Evolutionary conservation across 2,888 invertebrate species (phyloP).

Genomic region (Salpingus planirostris): DNA sequence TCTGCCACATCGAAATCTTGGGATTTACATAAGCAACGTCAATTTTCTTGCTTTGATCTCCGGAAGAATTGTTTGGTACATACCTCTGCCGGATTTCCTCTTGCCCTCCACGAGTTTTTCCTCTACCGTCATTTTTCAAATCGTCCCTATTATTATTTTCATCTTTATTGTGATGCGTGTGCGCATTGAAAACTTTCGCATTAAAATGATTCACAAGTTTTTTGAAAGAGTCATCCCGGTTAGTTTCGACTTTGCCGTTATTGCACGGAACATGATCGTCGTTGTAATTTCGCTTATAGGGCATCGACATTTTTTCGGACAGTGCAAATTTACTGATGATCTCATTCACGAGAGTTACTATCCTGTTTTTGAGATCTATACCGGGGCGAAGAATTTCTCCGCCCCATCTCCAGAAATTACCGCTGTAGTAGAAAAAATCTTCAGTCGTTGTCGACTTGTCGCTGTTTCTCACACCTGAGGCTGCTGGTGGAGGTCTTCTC

Average conservation of each 20-base stretch:
- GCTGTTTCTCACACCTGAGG: not conserved
- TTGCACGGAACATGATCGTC: not conserved
- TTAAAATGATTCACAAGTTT: conserved; percentile 18
- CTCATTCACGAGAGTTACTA: conserved; percentile 28
- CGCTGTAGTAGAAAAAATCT: conserved; percentile 3
- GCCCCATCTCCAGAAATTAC: conserved; percentile 32
- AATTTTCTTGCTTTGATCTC: conserved; percentile 8
- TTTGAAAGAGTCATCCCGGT: conserved; percentile 8
- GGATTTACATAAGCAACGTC: conserved; percentile 30
- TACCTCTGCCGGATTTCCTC: conserved; percentile 1
- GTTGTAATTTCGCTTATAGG: too few species aligned
- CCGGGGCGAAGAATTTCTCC: conserved; percentile 34
- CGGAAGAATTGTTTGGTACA: conserved; percentile 5
- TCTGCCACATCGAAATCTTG: conserved; percentile 27
- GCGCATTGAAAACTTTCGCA: conserved; percentile 16
- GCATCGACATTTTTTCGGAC: not conserved
- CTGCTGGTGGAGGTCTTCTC: too few species aligned
- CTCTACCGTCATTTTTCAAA: too few species aligned
- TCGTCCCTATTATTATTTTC: too few species aligned
- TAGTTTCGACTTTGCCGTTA: too few species aligned
- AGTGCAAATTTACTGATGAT: conserved; percentile 16
- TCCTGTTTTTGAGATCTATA: conserved; percentile 33
- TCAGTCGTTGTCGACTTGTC: conserved; percentile 11
- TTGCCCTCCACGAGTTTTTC: too few species aligned
- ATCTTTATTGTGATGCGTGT: conserved; percentile 6